Evolutionary conservation across 2,113 vertebrate genomes (phyloP).

Genomic region (Tapirus terrestris): DNA sequence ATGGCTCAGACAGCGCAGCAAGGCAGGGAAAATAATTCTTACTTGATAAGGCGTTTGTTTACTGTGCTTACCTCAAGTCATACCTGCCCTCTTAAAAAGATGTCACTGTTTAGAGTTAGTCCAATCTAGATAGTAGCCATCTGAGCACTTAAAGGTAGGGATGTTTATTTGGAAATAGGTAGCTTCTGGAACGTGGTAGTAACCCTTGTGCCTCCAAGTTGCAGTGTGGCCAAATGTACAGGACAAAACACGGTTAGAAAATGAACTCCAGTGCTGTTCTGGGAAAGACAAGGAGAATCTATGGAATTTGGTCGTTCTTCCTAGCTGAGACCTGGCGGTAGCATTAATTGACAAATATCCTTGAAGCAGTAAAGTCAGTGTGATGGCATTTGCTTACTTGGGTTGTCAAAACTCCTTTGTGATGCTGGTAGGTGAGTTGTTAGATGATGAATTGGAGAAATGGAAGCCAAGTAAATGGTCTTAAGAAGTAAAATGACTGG

Average conservation of each 20-base stretch:
- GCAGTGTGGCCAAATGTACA: not conserved
- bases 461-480: not conserved
- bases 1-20: not conserved
- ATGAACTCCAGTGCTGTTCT: not conserved
- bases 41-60: not conserved
- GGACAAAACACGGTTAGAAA: not conserved
- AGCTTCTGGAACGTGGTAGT: not conserved
- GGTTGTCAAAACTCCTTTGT: not conserved
- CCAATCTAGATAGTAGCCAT: not conserved
- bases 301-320: not conserved
- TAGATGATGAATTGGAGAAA: not conserved
- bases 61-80: not conserved
- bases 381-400: not conserved
- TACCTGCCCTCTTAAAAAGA: not conserved
- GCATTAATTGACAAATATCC: not conserved
- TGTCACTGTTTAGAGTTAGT: not conserved
- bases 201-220: not conserved
- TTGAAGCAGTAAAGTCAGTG: not conserved
- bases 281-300: not conserved
- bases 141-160: not conserved
- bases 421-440: not conserved
- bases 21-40: constrained; percentile 14
- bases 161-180: not conserved
- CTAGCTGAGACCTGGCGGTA: not conserved
- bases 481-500: not conserved